These are phyloP conservation scores for Noctua pronuba DNA, from an alignment of 2,888 invertebrate species.

Conservation along the genomic window DNA sequence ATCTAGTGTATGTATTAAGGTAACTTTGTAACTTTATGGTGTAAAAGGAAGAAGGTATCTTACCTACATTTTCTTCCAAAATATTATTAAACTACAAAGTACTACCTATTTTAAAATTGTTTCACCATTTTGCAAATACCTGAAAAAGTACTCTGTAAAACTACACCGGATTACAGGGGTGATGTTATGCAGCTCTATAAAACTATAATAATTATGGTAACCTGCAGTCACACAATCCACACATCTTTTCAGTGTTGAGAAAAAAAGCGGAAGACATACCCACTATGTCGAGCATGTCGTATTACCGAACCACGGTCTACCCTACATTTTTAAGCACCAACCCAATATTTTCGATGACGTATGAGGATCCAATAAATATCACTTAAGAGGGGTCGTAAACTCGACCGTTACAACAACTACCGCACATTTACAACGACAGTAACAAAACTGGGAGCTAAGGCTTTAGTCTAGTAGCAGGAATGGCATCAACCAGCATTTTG, in stretches of 20 bases:
- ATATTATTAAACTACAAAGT: not conserved
- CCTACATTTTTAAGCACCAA: constrained; percentile 23
- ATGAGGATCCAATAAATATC: constrained; percentile 57
- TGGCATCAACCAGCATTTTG: constrained; percentile 15
- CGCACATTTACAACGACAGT: constrained; percentile 16
- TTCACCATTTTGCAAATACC: not conserved
- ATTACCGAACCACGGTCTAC: not conserved
- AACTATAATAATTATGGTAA: not conserved
- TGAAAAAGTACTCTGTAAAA: not conserved
- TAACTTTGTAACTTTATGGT: constrained; percentile 6
- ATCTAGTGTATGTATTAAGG: not conserved
- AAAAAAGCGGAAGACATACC: not conserved
- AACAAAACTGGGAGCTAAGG: constrained; percentile 18
- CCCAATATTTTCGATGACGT: constrained; percentile 54
- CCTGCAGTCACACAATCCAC: not conserved
- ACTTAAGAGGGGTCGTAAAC: constrained; percentile 57
- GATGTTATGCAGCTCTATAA: not conserved
- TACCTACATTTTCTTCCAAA: not conserved
- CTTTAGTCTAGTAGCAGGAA: not conserved
- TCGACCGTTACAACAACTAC: constrained; percentile 23
- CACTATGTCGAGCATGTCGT: not conserved
- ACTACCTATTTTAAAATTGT: not conserved
- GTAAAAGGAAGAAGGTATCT: not conserved
- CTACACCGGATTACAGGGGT: not conserved
- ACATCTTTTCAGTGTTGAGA: not conserved